These are phyloP conservation scores for Acanthopagrus latus DNA, from an alignment of 2,797 vertebrate species.

Conservation along the genomic window DNA sequence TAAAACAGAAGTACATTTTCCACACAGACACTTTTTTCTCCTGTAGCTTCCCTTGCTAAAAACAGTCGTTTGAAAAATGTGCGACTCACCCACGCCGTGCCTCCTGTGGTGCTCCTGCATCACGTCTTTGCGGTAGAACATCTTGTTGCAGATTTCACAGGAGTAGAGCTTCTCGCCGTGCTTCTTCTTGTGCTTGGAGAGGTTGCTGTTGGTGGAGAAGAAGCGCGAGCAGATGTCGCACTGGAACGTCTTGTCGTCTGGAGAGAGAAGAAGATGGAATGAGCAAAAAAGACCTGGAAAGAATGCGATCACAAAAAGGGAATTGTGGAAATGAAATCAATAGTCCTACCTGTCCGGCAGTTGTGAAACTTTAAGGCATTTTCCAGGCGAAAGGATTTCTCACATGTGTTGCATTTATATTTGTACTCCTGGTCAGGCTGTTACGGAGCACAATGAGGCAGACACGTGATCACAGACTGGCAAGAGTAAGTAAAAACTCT, in stretches of 20 bases:
- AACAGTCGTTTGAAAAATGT: too few relatives aligned
- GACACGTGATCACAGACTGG: background rate
- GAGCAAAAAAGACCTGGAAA: background rate
- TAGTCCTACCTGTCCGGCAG: constrained; percentile 92
- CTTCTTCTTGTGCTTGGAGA: constrained; percentile 99
- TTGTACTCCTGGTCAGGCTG: constrained; percentile 94
- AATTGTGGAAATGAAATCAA: too few relatives aligned
- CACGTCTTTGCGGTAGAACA: constrained; percentile 98
- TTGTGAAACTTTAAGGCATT: constrained; percentile 98
- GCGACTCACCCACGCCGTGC: constrained; percentile 91
- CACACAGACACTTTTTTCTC: too few relatives aligned
- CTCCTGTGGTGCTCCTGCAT: constrained; percentile 98
- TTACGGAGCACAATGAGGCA: background rate
- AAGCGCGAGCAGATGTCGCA: constrained; percentile 99
- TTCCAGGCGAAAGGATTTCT: constrained; percentile 96
- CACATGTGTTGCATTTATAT: constrained; percentile 92
- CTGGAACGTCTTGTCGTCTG: constrained; percentile 99
- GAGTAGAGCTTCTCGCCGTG: constrained; percentile 98
- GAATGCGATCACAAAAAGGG: background rate
- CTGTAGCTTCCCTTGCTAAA: background rate
- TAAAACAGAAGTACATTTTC: too few relatives aligned
- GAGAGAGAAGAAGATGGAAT: background rate
- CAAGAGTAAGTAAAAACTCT: background rate
- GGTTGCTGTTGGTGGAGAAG: constrained; percentile 99
- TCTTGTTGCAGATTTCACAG: constrained; percentile 97